Conservation (phyloP, 2,888 invertebrate genomes). For the Cetonia aurata region DNA sequence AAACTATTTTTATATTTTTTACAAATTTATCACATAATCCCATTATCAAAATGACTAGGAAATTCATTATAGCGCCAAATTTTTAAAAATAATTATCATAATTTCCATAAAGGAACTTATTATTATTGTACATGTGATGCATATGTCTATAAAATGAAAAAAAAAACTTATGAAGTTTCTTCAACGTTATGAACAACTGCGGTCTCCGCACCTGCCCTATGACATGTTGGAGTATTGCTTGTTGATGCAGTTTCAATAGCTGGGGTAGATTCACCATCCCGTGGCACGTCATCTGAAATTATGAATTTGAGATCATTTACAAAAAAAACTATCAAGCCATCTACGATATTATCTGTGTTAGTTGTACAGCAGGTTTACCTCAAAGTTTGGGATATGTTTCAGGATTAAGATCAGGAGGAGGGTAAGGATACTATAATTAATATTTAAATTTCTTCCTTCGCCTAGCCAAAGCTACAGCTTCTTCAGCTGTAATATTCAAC, state of each 20-base stretch:
- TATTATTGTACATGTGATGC: constrained; percentile 19
- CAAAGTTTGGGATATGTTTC: background rate
- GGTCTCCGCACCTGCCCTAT: constrained; percentile 8
- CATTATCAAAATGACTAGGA: constrained; percentile 24
- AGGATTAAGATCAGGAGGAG: constrained; percentile 23
- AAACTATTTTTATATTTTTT: constrained; percentile 18
- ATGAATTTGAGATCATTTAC: constrained; percentile 14
- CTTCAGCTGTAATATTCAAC: constrained; percentile 36
- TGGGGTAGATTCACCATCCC: constrained; percentile 60
- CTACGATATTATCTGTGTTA: no score
- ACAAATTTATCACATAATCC: constrained; percentile 26
- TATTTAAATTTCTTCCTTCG: constrained; percentile 38
- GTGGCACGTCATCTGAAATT: constrained; percentile 35
- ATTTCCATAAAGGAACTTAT: constrained; percentile 4
- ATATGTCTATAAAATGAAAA: background rate
- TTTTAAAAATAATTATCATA: background rate
- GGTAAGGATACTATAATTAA: background rate
- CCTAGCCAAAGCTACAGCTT: constrained; percentile 36
- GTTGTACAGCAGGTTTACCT: background rate
- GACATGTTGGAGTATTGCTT: constrained; percentile 36
- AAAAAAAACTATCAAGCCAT: background rate
- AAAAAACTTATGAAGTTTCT: constrained; percentile 20
- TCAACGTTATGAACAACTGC: constrained; percentile 24
- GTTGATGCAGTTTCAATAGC: constrained; percentile 53
- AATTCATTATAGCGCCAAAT: constrained; percentile 15